phyloP scores from a whole-genome alignment of 2,888 invertebrate species.

The Leptinotarsa juncta region DNA sequence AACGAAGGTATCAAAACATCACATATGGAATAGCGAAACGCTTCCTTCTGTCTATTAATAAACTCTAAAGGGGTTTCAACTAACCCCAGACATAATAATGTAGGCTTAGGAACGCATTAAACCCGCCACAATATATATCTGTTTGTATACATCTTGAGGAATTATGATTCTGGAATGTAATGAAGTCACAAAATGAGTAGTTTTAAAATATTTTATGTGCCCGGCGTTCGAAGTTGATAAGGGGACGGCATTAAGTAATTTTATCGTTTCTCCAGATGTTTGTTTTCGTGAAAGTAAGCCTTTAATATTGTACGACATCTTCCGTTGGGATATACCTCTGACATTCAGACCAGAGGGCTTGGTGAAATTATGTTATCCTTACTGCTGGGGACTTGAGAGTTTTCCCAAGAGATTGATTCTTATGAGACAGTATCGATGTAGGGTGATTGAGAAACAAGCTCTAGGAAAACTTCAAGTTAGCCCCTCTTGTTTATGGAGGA shows the following conservation, averaged over 20 bases:
- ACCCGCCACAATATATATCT: background rate
- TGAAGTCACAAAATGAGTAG: background rate
- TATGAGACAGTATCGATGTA: background rate
- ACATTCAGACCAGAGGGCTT: background rate
- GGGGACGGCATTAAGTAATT: background rate
- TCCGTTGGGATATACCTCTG: background rate
- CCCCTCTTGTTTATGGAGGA: no score
- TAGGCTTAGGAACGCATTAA: background rate
- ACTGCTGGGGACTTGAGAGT: background rate
- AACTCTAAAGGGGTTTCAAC: background rate
- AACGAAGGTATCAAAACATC: background rate
- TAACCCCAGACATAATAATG: slow-evolving; percentile 12
- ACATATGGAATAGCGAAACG: background rate
- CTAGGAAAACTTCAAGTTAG: background rate
- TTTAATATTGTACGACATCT: background rate
- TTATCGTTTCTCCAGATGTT: background rate
- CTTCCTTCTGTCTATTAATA: slow-evolving; percentile 12
- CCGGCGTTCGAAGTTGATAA: background rate
- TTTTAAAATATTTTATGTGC: background rate
- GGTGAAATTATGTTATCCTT: background rate
- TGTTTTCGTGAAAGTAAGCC: slow-evolving; percentile 1
- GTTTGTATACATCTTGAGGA: background rate
- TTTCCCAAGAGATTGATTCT: background rate
- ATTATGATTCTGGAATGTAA: background rate
- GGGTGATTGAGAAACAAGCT: background rate